Percentiles rank a stretch among this genome's conserved stretches.
Conservation (phyloP, 1,140 invertebrate genomes). For the Drosophila kurseongensis region DNA sequence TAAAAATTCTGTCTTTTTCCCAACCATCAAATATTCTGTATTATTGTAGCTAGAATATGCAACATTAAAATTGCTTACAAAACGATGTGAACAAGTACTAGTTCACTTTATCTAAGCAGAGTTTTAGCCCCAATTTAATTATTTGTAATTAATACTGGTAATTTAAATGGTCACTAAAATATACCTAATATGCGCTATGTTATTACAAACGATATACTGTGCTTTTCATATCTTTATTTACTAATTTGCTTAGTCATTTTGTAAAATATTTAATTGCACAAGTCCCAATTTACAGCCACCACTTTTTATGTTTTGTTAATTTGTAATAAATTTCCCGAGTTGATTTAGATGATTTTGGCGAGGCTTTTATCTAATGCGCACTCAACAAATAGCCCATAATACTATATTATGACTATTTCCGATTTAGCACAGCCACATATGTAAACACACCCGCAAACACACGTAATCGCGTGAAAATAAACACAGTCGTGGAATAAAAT, state of each 20-base stretch:
- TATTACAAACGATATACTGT: neutral
- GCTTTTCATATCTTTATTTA: neutral
- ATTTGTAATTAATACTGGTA: no score
- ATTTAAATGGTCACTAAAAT: neutral
- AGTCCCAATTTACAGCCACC: conserved; percentile 12
- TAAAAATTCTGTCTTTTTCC: no score
- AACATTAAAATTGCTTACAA: no score
- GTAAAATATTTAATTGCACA: conserved; percentile 14
- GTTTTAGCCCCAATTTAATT: no score
- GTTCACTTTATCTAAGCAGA: no score
- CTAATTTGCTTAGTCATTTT: conserved; percentile 11
- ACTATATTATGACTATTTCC: conserved; percentile 32
- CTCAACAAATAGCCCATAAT: conserved; percentile 40
- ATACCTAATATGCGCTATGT: neutral
- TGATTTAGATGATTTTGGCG: conserved; percentile 44
- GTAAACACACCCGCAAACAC: conserved; percentile 29
- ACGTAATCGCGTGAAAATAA: conserved; percentile 27
- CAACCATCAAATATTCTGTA: no score
- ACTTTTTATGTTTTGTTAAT: conserved; percentile 26
- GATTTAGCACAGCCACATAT: conserved; percentile 26
- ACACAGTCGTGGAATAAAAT: conserved; percentile 27
- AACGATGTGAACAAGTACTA: no score
- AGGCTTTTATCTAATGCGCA: conserved; percentile 49
- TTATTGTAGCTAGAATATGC: no score
- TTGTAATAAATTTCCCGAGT: conserved; percentile 26